Conservation (phyloP, 2,113 vertebrate species). For the Eupsittula cactorum region DNA sequence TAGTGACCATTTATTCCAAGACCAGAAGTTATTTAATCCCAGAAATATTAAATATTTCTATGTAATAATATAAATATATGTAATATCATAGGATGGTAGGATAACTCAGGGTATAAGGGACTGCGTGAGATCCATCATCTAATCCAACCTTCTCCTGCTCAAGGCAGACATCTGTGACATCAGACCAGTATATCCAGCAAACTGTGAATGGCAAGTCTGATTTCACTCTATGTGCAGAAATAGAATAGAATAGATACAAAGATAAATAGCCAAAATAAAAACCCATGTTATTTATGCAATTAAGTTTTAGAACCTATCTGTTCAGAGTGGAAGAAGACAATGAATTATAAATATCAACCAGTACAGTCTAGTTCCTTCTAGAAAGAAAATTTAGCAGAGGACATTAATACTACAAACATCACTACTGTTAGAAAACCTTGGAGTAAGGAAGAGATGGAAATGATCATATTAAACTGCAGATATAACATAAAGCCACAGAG, state of each 20-base stretch:
- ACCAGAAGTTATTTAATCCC: not conserved
- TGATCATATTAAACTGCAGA: fast-evolving
- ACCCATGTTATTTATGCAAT: not conserved
- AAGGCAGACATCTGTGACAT: not conserved
- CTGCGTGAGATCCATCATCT: not conserved
- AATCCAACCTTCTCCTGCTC: not conserved
- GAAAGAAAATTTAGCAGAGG: not conserved
- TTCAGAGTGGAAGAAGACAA: not conserved
- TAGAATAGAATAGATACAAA: not conserved
- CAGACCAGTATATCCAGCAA: not conserved
- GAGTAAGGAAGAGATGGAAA: not conserved
- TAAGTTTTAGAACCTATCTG: not conserved
- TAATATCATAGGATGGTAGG: too few relatives aligned
- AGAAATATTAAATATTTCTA: not conserved
- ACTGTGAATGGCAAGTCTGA: not conserved
- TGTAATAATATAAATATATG: not conserved
- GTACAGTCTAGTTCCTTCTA: not conserved
- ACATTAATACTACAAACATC: fast-evolving
- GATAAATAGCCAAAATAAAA: not conserved
- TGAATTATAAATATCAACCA: not conserved
- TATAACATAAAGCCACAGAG: not conserved
- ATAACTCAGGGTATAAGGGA: not conserved
- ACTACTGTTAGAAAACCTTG: not conserved
- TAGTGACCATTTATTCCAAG: not conserved
- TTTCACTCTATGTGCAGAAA: not conserved